These are phyloP conservation scores for Cataglyphis rosenhaueri DNA, from an alignment of 2,888 invertebrate species.

Conservation along the genomic window DNA sequence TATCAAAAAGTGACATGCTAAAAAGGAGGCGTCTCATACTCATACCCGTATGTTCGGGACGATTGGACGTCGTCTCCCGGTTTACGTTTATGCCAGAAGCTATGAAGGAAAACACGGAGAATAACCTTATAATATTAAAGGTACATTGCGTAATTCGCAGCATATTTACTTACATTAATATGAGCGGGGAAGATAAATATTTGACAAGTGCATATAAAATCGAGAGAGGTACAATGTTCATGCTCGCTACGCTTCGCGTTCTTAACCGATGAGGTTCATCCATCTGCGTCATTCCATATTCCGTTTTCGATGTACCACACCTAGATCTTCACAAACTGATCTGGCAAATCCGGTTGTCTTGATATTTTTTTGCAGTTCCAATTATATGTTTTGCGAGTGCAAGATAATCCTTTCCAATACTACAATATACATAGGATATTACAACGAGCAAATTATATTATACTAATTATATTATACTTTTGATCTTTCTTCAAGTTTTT, in stretches of 20 bases:
- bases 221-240: not conserved
- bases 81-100: no score
- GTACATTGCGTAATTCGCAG: not conserved
- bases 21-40: not conserved
- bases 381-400: not conserved
- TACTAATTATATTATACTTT: not conserved
- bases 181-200: slow-evolving; percentile 14
- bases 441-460: not conserved
- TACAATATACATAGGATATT: not conserved
- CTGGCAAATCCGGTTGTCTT: not conserved
- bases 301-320: not conserved
- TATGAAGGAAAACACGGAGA: not conserved
- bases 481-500: not conserved
- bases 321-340: not conserved
- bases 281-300: not conserved
- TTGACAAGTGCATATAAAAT: slow-evolving; percentile 15
- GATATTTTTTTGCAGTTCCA: not conserved
- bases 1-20: not conserved
- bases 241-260: not conserved
- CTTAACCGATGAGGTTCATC: not conserved
- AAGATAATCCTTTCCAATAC: not conserved
- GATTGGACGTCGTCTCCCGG: not conserved
- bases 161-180: slow-evolving; percentile 12
- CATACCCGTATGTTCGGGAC: not conserved
- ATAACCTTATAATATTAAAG: not conserved